phyloP scores from a whole-genome alignment of 2,113 vertebrate species.

The Egretta garzetta region DNA sequence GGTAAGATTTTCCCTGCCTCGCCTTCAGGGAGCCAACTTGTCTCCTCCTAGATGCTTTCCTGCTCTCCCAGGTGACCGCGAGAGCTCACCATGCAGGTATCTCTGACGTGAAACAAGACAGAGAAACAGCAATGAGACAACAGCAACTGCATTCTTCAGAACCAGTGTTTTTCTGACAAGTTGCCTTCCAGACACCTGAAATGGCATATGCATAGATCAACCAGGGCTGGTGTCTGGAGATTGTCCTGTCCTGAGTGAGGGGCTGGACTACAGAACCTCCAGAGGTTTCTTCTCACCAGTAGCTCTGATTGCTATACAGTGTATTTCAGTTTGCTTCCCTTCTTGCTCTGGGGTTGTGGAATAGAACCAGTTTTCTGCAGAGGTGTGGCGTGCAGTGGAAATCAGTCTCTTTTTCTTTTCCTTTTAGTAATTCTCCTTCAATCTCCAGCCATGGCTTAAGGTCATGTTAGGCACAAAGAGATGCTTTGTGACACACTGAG shows the following conservation, averaged over 20 bases:
- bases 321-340: not conserved
- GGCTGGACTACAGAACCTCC: not conserved
- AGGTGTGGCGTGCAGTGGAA: not conserved
- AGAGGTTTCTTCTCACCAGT: not conserved
- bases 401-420: not conserved
- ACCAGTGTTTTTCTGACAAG: not conserved
- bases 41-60: not conserved
- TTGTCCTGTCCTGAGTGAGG: not conserved
- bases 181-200: not conserved
- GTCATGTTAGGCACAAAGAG: not conserved
- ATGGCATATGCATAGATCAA: not conserved
- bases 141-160: accelerated
- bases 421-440: not conserved
- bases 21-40: not conserved
- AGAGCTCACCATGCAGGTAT: not conserved
- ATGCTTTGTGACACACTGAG: not conserved
- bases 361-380: not conserved
- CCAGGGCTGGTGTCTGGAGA: not conserved
- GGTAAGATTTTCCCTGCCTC: not conserved
- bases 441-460: not conserved
- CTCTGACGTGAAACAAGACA: not conserved
- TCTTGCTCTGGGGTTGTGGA: not conserved
- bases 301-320: not conserved
- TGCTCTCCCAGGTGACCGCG: not conserved
- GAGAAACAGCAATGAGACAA: accelerated